Percentiles rank a stretch among this genome's conserved stretches.
Evolutionary conservation across 2,797 vertebrate species (phyloP).

Genomic region (Falco novaeseelandiae): DNA sequence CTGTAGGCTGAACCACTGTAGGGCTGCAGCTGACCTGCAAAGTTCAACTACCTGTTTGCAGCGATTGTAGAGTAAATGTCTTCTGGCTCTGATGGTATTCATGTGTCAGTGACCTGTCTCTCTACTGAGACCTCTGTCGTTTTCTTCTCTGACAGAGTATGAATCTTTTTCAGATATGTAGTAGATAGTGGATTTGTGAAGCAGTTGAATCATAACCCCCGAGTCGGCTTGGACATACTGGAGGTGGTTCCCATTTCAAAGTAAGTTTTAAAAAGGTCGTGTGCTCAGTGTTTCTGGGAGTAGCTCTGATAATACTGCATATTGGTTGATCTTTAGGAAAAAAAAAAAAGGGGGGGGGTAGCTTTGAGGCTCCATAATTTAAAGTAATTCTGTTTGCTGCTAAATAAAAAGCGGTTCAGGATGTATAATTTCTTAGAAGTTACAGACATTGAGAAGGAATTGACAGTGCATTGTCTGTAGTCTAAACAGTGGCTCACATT

Average conservation of each 20-base stretch:
- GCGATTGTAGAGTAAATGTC: accelerated
- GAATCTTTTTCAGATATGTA: slow-evolving; percentile 83
- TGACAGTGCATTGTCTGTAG: not conserved
- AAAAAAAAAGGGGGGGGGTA: accelerated
- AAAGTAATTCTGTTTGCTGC: not conserved
- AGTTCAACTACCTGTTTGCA: not conserved
- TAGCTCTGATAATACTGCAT: not conserved
- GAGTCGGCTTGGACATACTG: slow-evolving; percentile 92
- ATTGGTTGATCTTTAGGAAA: not conserved
- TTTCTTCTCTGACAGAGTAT: slow-evolving; percentile 14
- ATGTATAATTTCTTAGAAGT: not conserved
- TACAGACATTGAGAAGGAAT: not conserved
- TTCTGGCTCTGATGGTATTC: not conserved
- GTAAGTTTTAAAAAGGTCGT: slow-evolving; percentile 76
- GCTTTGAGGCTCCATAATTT: not conserved
- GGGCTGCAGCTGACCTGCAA: not conserved
- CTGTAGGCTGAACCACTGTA: not conserved
- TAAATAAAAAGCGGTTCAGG: not conserved
- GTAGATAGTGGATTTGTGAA: slow-evolving; percentile 98
- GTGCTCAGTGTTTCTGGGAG: not conserved
- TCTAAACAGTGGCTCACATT: not conserved
- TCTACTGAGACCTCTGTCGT: not conserved
- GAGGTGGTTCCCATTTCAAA: slow-evolving; percentile 98
- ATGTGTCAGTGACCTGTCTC: not conserved
- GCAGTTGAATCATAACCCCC: slow-evolving; percentile 94